Evolutionary conservation across 2,888 invertebrate genomes (phyloP).

Genomic region (Gymnoscelis rufifasciata): DNA sequence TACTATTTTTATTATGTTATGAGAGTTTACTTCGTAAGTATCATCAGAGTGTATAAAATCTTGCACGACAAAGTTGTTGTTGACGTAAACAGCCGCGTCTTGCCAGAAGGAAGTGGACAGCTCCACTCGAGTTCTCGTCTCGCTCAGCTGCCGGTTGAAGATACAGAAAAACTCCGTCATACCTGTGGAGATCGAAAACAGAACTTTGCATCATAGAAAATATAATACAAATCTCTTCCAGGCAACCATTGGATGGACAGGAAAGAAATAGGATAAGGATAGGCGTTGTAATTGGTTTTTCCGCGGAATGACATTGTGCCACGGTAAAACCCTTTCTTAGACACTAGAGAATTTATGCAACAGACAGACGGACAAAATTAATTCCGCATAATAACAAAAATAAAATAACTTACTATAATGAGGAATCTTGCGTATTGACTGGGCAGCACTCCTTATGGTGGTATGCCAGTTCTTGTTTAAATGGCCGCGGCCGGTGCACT

Average conservation of each 20-base stretch:
- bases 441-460: constrained; percentile 40
- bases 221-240: too few species aligned
- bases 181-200: constrained; percentile 34
- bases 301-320: too few species aligned
- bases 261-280: too few species aligned
- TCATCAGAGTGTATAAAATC: constrained; percentile 51
- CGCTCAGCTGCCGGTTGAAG: constrained; percentile 60
- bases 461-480: constrained; percentile 50
- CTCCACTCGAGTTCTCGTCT: constrained; percentile 60
- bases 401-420: constrained; percentile 53
- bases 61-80: constrained; percentile 60
- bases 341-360: too few species aligned
- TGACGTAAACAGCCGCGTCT: constrained; percentile 59
- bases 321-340: too few species aligned
- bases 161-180: constrained; percentile 54
- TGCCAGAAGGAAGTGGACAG: constrained; percentile 59
- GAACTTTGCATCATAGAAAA: too few species aligned
- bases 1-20: neutral
- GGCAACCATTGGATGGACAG: too few species aligned
- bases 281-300: too few species aligned
- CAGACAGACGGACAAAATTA: too few species aligned
- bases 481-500: constrained; percentile 59
- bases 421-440: constrained; percentile 53
- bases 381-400: too few species aligned
- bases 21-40: constrained; percentile 53